Evolutionary conservation across 2,797 vertebrate genomes (phyloP), one percentile per base, ranked within the genome.

Genomic region (Poecilia picta): DNA sequence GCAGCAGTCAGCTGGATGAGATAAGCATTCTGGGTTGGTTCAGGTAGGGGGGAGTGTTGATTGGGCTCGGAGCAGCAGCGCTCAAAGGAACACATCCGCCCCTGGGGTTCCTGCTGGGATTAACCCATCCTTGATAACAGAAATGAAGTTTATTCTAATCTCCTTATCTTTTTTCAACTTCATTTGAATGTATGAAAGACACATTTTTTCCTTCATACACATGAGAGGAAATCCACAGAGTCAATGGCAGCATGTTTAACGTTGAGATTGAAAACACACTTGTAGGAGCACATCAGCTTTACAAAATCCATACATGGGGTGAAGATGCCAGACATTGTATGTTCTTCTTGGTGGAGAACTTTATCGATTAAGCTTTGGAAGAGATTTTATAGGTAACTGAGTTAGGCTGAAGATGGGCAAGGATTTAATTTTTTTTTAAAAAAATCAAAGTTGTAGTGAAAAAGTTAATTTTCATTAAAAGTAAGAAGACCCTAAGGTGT

Each of bases 231-330:
- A 28, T 87, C 87, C 80, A 87, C 85, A 88, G 75, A 85, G 79
- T 88, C 87, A 87, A 89, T 80, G 85, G 23, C 20, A 70, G 47
- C 41, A 49, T 89, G 84, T 89, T 89, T 89, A 85, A 85, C 70
- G 72, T 78, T 74, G 76, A 62, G 90, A 92, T 90, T 87, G 89
- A 91, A 91, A 88, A 85, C 85, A 86, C 81, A 89, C 81, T 80
- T 0, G 5, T 41, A 73, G 31, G 53, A 73, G 25, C 16, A 28
- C 73, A 33, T 39, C 20, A 7, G 10, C n/a, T 11, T 36, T 12
- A 28, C 36, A 76, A 1, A 70, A 51, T 39, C 16, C 31, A 36
- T 43, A 51, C 28, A 55, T 45, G 16, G 12, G 10, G 18, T 45
- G 33, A 72, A 71, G 72, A 68, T 18, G 23, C 71, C 8, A 20